Conservation (phyloP, 1,140 invertebrate species). For the Oppia nitens region DNA sequence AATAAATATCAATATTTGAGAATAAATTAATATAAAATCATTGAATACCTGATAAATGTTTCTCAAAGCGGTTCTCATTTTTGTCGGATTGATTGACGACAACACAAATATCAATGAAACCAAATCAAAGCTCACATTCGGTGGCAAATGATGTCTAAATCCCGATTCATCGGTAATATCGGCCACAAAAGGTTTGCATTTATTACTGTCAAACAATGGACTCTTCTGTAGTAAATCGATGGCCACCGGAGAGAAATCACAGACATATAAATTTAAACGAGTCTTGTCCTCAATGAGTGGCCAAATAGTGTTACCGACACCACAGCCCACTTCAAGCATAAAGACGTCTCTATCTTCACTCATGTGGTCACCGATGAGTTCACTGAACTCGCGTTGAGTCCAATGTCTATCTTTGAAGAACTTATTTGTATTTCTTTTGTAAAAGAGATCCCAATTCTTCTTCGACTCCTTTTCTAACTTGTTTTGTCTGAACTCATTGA, state of each 20-base stretch:
- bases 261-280: conserved; percentile 61
- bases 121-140: conserved; percentile 40
- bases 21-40: too few species aligned
- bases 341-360: conserved; percentile 16
- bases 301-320: conserved; percentile 91
- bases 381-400: conserved; percentile 83
- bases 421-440: conserved; percentile 71
- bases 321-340: conserved; percentile 82
- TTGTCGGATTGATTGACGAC: conserved; percentile 56
- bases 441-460: conserved; percentile 95
- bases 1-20: too few species aligned
- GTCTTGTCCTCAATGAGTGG: conserved; percentile 65
- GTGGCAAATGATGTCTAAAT: conserved; percentile 36
- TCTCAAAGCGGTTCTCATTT: conserved; percentile 48
- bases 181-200: conserved; percentile 52
- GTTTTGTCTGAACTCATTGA: conserved; percentile 48
- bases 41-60: conserved; percentile 43
- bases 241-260: conserved; percentile 82
- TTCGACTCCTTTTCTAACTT: conserved; percentile 70
- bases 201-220: conserved; percentile 39
- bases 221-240: conserved; percentile 61
- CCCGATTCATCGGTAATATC: conserved; percentile 33
- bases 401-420: conserved; percentile 97
- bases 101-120: conserved; percentile 58
- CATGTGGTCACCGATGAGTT: conserved; percentile 37